phyloP scores from a whole-genome alignment of 2,113 vertebrate species.

The Oreochromis spilurus region DNA sequence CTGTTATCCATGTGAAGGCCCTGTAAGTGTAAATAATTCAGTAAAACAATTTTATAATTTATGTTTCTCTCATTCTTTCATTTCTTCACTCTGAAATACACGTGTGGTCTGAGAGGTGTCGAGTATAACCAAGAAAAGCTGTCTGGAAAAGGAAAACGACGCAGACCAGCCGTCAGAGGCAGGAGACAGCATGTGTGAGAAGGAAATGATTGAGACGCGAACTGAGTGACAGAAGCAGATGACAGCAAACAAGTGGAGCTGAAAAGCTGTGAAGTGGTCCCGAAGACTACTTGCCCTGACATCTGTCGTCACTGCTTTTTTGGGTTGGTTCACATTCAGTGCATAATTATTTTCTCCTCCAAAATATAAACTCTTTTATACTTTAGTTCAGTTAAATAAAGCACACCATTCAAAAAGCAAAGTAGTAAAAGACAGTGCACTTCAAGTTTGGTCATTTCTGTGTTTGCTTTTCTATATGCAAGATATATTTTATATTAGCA shows the following conservation, averaged over 20 bases:
- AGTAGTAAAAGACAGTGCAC: background rate
- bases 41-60: background rate
- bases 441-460: background rate
- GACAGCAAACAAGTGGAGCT: slow-evolving; percentile 3
- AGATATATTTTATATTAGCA: background rate
- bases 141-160: background rate
- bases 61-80: background rate
- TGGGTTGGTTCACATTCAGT: background rate
- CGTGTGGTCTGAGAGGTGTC: background rate
- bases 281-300: background rate
- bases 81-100: background rate
- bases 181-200: background rate
- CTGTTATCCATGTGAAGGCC: background rate
- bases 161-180: background rate
- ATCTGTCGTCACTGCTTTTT: background rate
- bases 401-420: background rate
- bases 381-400: background rate
- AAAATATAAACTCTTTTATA: background rate
- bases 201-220: background rate
- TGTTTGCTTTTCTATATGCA: background rate
- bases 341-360: background rate
- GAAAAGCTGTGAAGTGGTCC: slow-evolving; percentile 2
- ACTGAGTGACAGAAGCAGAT: slow-evolving; percentile 4
- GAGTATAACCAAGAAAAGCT: background rate
- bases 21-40: background rate